phyloP scores from a whole-genome alignment of 2,113 vertebrate genomes.

The zebrafish (Danio rerio) region DNA sequence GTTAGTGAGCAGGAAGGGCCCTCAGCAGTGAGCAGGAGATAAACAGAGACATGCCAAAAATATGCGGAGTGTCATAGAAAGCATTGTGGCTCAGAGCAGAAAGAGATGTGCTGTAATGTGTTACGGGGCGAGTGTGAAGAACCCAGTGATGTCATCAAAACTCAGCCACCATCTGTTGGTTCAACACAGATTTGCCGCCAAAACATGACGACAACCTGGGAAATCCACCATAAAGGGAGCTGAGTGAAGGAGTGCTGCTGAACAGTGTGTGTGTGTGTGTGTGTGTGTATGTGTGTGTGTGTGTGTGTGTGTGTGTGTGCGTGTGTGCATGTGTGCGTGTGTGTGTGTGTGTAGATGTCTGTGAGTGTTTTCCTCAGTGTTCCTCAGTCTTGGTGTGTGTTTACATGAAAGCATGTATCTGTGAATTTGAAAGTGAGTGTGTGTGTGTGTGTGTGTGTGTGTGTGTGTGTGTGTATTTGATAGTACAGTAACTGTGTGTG shows the following conservation, averaged over 20 bases:
- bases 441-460: too few species aligned
- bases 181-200: not conserved
- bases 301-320: too few species aligned
- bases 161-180: conserved; percentile 21
- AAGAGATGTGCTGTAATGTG: conserved; percentile 5
- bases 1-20: conserved; percentile 43
- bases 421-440: too few species aligned
- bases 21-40: conserved; percentile 24
- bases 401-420: too few species aligned
- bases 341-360: too few species aligned
- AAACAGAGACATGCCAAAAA: conserved; percentile 16
- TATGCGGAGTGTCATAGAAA: conserved; percentile 12
- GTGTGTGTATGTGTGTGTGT: too few species aligned
- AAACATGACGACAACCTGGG: not conserved
- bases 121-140: conserved; percentile 1
- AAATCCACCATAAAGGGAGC: conserved; percentile 14
- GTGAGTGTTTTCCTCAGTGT: too few species aligned
- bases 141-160: conserved; percentile 8
- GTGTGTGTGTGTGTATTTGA: too few species aligned
- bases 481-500: too few species aligned
- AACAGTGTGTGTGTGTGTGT: not conserved
- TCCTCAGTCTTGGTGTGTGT: too few species aligned
- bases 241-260: not conserved
- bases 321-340: too few species aligned
- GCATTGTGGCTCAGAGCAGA: conserved; percentile 6